These are phyloP conservation scores for Galagoides demidoff DNA, from an alignment of 2,797 vertebrate species.

Conservation along the genomic window DNA sequence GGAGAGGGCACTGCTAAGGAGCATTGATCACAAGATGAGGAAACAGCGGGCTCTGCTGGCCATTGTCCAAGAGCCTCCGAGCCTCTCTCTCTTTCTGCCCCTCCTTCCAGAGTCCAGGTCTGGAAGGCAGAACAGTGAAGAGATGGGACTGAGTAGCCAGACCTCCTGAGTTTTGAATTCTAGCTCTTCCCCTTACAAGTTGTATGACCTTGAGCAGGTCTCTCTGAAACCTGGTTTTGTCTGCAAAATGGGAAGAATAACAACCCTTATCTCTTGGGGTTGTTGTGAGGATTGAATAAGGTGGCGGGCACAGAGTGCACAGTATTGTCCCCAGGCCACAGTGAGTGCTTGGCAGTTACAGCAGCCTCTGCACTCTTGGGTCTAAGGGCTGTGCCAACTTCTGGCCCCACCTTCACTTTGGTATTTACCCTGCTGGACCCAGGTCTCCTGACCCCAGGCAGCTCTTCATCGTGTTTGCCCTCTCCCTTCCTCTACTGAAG, in stretches of 20 bases:
- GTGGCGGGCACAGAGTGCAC: rapidly evolving
- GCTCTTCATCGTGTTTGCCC: background rate
- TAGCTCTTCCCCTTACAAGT: background rate
- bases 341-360: background rate
- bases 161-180: background rate
- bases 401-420: rapidly evolving
- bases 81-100: background rate
- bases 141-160: background rate
- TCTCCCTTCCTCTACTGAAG: background rate
- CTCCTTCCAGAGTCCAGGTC: background rate
- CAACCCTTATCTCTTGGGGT: background rate
- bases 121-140: background rate
- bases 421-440: too few species aligned
- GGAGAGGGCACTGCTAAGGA: background rate
- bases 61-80: background rate
- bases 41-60: background rate
- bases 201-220: background rate
- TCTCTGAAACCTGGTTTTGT: background rate
- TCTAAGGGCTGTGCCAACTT: background rate
- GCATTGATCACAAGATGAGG: rapidly evolving
- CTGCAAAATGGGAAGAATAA: background rate
- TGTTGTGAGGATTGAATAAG: background rate
- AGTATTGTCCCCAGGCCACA: rapidly evolving
- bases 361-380: background rate
- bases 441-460: background rate